Evolutionary conservation across 2,113 vertebrate species (phyloP), one percentile per base, ranked within the genome.

Genomic region (Psettodes erumei): DNA sequence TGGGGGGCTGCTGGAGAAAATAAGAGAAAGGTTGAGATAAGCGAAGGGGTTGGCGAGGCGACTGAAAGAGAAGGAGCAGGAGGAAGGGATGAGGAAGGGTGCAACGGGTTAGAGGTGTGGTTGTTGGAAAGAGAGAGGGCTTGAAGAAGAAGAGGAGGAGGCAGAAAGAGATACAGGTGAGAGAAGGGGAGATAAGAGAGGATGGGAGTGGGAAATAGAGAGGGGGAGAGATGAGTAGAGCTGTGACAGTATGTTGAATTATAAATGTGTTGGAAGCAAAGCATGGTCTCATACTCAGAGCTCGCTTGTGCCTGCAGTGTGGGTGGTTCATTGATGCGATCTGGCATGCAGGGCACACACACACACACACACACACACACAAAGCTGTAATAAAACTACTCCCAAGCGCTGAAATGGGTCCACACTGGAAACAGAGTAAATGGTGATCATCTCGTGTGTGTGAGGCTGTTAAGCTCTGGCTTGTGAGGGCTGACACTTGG

Each of bases 181-280:
- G 81, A 66, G 68, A 33, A 32, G 21, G 60, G 5, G 76, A 51
- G 71, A 84, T 81, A 61, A 56, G 58, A 47, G 61, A 77, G 37
- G 42, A 54, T 2, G 54, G 27, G 51, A 73, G 71, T 58, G 60
- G 10, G 67, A 45, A 40, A n/a, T 59, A 28, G 55, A 63, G 35
- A 54, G 59, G 12, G 37, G 35, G 71, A 50, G 77, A 42, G 58
- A 64, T 16, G 70, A 60, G 74, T 43, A 30, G 73, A 55, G 81
- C 60, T 56, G 84, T 84, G 86, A 84, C 82, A 87, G 61, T 76
- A 61, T 88, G 76, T 79, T 91, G 81, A 92, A 92, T 92, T 88
- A 91, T 92, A 79, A 91, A 91, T 92, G 83, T 75, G 82, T 68
- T 85, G 85, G 69, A 88, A 87, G 88, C 37, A 67, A 76, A 67